phyloP scores from a whole-genome alignment of 2,888 invertebrate genomes.

The Agriopis marginaria region DNA sequence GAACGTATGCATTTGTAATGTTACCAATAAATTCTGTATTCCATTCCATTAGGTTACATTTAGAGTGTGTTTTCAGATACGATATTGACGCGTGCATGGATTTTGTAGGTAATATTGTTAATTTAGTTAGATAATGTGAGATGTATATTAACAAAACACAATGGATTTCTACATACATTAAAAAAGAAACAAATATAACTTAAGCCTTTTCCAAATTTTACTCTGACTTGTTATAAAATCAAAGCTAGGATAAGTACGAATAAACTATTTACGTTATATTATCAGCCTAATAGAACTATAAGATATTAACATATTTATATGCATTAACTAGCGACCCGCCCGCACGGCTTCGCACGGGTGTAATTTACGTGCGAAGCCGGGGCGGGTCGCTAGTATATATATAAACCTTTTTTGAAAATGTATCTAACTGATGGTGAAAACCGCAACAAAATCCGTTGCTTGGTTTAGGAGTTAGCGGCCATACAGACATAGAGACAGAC shows the following conservation, averaged over 20 bases:
- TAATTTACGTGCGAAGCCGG: too few species aligned
- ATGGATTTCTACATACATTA: neutral
- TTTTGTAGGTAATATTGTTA: conserved; percentile 20
- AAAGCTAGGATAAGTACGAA: neutral
- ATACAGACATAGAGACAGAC: too few species aligned
- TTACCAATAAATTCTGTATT: conserved; percentile 40
- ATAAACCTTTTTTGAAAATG: too few species aligned
- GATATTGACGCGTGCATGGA: conserved; percentile 34
- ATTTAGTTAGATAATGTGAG: neutral
- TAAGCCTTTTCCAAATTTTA: conserved; percentile 31
- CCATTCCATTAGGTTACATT: conserved; percentile 48
- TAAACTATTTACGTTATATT: neutral
- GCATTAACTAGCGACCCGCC: too few species aligned
- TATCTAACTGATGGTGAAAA: too few species aligned
- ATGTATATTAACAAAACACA: neutral
- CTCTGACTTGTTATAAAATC: conserved; percentile 33
- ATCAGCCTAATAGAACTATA: too few species aligned
- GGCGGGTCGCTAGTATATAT: too few species aligned
- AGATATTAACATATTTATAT: conserved; percentile 12
- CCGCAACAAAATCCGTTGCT: too few species aligned
- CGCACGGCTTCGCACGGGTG: too few species aligned
- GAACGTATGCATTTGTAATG: conserved; percentile 46
- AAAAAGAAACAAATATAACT: neutral
- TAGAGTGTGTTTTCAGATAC: conserved; percentile 40
- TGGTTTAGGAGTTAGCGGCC: too few species aligned